A percentile compares a stretch with the other conserved stretches of the same genome.
phyloP scores from a whole-genome alignment of 2,797 vertebrate genomes.

The Loriculus beryllinus region DNA sequence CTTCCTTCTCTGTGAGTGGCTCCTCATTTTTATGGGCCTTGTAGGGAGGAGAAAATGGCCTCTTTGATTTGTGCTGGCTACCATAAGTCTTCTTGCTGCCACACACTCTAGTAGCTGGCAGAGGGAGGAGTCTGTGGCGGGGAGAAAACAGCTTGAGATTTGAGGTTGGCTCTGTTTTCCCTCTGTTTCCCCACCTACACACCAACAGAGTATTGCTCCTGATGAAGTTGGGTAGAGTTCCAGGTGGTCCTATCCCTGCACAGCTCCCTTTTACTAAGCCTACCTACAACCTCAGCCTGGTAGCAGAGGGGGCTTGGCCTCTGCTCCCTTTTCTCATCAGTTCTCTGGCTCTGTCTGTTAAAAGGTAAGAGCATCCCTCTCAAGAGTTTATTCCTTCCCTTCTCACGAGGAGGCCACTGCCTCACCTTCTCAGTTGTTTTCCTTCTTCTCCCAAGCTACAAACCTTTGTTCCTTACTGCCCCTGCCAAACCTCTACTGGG shows the following conservation, averaged over 20 bases:
- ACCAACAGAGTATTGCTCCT: neutral
- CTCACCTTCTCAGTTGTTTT: neutral
- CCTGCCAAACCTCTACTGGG: neutral
- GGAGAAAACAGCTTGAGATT: neutral
- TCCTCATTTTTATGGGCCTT: neutral
- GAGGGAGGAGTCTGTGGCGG: neutral
- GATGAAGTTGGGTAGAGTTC: neutral
- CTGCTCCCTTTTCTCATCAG: neutral
- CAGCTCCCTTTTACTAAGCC: neutral
- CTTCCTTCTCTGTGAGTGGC: neutral
- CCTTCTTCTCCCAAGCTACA: neutral
- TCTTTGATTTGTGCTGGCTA: neutral
- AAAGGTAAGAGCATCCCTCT: conserved; percentile 38
- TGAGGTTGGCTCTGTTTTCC: neutral
- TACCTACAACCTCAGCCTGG: neutral
- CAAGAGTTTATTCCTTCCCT: neutral
- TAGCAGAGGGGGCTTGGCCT: neutral
- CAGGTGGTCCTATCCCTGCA: neutral
- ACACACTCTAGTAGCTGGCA: neutral
- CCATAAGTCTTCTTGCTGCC: neutral
- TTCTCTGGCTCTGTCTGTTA: neutral
- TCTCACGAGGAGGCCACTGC: conserved; percentile 17
- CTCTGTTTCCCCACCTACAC: neutral
- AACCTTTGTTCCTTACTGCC: conserved; percentile 4
- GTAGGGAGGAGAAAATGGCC: neutral